Conservation (phyloP, 2,888 invertebrate genomes). For the Latrodectus elegans region DNA sequence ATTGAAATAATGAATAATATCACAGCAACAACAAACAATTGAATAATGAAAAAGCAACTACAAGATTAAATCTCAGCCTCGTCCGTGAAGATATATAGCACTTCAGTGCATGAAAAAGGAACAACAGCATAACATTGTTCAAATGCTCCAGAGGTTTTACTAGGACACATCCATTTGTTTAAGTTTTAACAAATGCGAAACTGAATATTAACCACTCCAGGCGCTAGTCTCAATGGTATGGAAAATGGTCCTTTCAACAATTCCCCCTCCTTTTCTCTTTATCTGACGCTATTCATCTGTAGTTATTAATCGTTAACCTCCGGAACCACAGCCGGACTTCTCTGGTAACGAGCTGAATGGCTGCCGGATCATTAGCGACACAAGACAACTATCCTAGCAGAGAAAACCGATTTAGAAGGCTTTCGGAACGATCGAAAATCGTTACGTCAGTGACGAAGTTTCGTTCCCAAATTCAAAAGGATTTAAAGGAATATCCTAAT, state of each 20-base stretch:
- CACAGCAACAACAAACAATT: no score
- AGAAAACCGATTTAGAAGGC: constrained; percentile 19
- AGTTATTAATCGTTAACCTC: constrained; percentile 53
- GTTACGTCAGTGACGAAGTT: constrained; percentile 35
- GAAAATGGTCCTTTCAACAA: neutral
- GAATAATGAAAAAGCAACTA: no score
- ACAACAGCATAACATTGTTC: neutral
- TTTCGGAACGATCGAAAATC: constrained; percentile 38
- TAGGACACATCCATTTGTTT: neutral
- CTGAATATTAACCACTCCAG: neutral
- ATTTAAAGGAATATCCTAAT: neutral
- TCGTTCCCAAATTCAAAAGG: constrained; percentile 32
- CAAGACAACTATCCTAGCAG: constrained; percentile 15
- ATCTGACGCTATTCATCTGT: constrained; percentile 32
- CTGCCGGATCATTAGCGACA: constrained; percentile 53
- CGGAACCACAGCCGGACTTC: constrained; percentile 41
- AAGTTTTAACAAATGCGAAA: neutral
- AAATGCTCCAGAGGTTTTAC: neutral
- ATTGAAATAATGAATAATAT: no score
- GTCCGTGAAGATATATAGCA: neutral
- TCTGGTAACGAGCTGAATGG: constrained; percentile 26
- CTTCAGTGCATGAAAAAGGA: neutral
- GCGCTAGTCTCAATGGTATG: neutral
- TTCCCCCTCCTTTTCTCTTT: neutral
- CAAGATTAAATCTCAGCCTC: no score